Evolutionary conservation across 2,113 vertebrate species (phyloP), one percentile per base, ranked within the genome.

Genomic region (Seriola quinqueradiata): DNA sequence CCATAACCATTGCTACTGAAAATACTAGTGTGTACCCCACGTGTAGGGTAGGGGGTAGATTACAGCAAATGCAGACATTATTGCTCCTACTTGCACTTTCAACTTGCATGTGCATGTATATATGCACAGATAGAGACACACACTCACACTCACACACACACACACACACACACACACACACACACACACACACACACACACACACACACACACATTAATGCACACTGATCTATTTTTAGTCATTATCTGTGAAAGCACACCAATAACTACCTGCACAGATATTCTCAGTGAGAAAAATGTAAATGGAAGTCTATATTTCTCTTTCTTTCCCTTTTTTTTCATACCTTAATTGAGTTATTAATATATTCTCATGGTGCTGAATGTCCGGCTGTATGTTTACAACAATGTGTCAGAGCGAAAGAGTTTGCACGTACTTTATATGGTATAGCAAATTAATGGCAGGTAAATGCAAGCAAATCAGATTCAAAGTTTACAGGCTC

Each of bases 171-270:
- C 52, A 78, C 21, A 60, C 17, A 36, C 13, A 67, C 46, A 79
- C 4, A 80, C 55, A 78, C 21, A 60, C 14, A 82, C 55, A 78
- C 17, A 60, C 17, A 44, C 5, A 44, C 2, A 8, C 42, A 44
- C 42, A 71, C n/a, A 57, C 25, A 71, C n/a, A 57, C 25, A 70
- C 10, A 81, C 78, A 78, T 25, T 58, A 84, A 61, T 75, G 75
- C 70, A 87, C 80, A 92, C 65, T 75, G 74, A 90, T 86, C 61
- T 61, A 59, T 88, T 86, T 87, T 89, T 61, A 79, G 75, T 88
- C 66, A 84, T 82, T 82, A 79, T 85, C 84, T 90, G 86, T 93
- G 83, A 92, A 93, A 94, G 93, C 93, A 94, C 93, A 94, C 79
- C 69, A 54, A 83, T 89, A 88, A 90, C 91, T 94, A 91, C 90